Evolutionary conservation across 2,888 invertebrate species (phyloP), one percentile per base, ranked within the genome.

Genomic region (Drosophila helvetica): DNA sequence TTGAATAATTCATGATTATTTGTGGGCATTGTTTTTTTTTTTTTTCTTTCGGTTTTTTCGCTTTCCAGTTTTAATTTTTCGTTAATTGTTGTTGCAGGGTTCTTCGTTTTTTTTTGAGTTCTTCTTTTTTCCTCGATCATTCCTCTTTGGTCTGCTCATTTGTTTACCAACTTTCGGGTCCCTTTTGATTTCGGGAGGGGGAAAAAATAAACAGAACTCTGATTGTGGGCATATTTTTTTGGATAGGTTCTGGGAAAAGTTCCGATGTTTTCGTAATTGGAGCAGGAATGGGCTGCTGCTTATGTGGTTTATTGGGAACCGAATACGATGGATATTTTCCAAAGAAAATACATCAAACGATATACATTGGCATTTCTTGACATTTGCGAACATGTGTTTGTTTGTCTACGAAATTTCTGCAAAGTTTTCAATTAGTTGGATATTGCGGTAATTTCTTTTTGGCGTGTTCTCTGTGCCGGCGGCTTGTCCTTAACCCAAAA

Each of bases 1-100:
- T 84, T 84, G 84, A 84, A 89, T 84, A 84, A 89, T 84, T 84
- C 89, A 89, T 89, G 80, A 89, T 84, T 76, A 76, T 68, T 69
- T 66, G 68, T 62, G 58, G 54, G 54, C 57, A 45, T 58, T 51
- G n/a, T 55, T 50, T 62, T 43, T 52, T 48, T 69, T 48, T 67
- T 6, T 38, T 12, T 4, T 33, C 12, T 4, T 33, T 1, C 33
- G 15, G 5, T 38, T 38, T 15, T 27, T 52, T 27, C 15, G 48
- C 53, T 74, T 69, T 76, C 27, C 54, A 50, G 52, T 57, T 72
- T 72, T 75, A 61, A 53, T 47, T 73, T 72, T 72, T 71, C 54
- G 43, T 54, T 54, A 71, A 75, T 68, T 38, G 38, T 70, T 71
- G 52, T 58, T 63, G 63, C 25, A 9, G 10, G 17, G 60, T 43